phyloP scores from a whole-genome alignment of 1,140 invertebrate species.

The Lutraria rhynchaena region DNA sequence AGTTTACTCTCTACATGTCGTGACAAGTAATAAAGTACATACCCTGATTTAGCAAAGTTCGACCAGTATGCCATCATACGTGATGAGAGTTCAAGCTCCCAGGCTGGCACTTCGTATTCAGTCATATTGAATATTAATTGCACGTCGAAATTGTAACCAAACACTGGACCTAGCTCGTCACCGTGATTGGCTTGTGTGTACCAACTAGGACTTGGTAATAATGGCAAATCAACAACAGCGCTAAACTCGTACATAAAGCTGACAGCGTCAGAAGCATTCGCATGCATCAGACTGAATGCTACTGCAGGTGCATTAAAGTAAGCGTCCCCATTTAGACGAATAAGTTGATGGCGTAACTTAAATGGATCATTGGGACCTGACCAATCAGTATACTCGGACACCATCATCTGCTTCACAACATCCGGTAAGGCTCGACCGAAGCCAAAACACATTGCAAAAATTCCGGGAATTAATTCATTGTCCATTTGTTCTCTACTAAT shows the following conservation, averaged over 20 bases:
- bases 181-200: conserved; percentile 9
- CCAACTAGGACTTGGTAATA: conserved; percentile 18
- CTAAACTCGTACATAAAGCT: conserved; percentile 24
- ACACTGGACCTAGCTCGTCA: conserved; percentile 25
- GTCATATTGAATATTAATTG: neutral
- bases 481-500: conserved; percentile 14
- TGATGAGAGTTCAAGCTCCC: conserved; percentile 1
- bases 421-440: conserved; percentile 1
- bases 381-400: conserved; percentile 37
- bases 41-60: conserved; percentile 38
- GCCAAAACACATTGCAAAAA: neutral
- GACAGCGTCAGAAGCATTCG: neutral
- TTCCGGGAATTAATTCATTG: neutral
- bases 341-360: conserved; percentile 2
- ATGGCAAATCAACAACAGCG: neutral
- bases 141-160: conserved; percentile 19
- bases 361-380: neutral
- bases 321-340: conserved; percentile 2
- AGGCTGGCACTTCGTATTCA: neutral
- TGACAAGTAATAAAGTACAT: neutral
- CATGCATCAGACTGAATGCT: conserved; percentile 4
- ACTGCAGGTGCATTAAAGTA: conserved; percentile 18
- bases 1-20: no score
- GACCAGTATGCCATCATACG: conserved; percentile 16
- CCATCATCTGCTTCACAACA: neutral